Conservation (phyloP, 1,140 invertebrate genomes). For the Fopius arisanus region DNA sequence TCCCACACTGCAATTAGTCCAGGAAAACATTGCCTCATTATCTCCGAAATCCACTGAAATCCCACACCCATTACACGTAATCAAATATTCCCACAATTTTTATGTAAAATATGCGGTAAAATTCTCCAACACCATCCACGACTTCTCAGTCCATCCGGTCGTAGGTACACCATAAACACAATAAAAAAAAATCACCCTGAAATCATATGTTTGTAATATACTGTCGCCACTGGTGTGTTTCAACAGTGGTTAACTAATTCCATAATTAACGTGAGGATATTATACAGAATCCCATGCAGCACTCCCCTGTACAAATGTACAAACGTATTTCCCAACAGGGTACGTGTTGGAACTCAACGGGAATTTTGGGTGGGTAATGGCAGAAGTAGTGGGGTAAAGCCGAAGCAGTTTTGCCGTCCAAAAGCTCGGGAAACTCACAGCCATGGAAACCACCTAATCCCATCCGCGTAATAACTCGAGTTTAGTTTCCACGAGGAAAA, state of each 20-base stretch:
- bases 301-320: background rate
- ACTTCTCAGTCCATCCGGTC: too few relatives aligned
- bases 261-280: slow-evolving; percentile 21
- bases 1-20: too few relatives aligned
- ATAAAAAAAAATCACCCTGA: background rate
- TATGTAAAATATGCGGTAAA: too few relatives aligned
- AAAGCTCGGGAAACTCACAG: slow-evolving; percentile 19
- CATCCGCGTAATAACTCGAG: slow-evolving; percentile 11
- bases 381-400: background rate
- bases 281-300: slow-evolving; percentile 13
- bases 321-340: slow-evolving; percentile 17
- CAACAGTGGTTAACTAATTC: slow-evolving; percentile 13
- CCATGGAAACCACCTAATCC: slow-evolving; percentile 28
- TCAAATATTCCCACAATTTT: too few relatives aligned
- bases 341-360: background rate
- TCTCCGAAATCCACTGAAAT: too few relatives aligned
- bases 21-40: too few relatives aligned
- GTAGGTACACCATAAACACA: background rate
- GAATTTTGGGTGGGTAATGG: slow-evolving; percentile 18
- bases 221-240: background rate
- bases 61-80: too few relatives aligned
- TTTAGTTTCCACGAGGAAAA: slow-evolving; percentile 16
- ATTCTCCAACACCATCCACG: too few relatives aligned
- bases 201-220: background rate
- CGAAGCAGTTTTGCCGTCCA: slow-evolving; percentile 20